Conservation (phyloP, 2,797 vertebrate genomes). For the Alcedo quadribrachys region DNA sequence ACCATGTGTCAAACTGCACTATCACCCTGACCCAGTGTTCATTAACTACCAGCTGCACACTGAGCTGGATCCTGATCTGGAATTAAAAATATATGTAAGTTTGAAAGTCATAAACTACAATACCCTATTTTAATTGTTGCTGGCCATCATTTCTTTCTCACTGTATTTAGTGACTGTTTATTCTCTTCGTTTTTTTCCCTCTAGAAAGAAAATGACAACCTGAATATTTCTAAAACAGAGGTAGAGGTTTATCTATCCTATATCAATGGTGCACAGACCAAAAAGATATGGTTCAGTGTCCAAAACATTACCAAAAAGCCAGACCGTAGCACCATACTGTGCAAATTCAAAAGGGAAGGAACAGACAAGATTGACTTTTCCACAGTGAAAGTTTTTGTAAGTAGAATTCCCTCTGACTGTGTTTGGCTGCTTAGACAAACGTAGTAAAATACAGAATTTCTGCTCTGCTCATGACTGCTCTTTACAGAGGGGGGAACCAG, state of each 20-base stretch:
- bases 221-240: slow-evolving; percentile 82
- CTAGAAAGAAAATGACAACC: slow-evolving; percentile 87
- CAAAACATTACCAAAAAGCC: slow-evolving; percentile 73
- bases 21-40: slow-evolving; percentile 86
- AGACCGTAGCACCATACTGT: slow-evolving; percentile 76
- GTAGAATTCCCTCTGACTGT: slow-evolving; percentile 19
- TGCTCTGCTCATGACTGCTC: background rate
- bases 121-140: background rate
- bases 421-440: background rate
- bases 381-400: slow-evolving; percentile 78
- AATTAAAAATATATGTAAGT: slow-evolving; percentile 82
- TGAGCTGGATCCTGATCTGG: slow-evolving; percentile 75
- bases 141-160: background rate
- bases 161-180: background rate
- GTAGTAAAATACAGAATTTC: background rate
- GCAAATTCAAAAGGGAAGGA: slow-evolving; percentile 74
- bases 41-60: slow-evolving; percentile 78
- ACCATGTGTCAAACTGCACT: slow-evolving; percentile 78
- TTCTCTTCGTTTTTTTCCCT: slow-evolving; percentile 40
- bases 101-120: background rate
- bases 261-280: slow-evolving; percentile 2
- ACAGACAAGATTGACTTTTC: slow-evolving; percentile 70
- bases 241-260: slow-evolving; percentile 78
- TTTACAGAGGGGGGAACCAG: background rate
- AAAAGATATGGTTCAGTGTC: slow-evolving; percentile 71